Conservation (phyloP, 2,797 vertebrate genomes). For the Myotis daubentonii region DNA sequence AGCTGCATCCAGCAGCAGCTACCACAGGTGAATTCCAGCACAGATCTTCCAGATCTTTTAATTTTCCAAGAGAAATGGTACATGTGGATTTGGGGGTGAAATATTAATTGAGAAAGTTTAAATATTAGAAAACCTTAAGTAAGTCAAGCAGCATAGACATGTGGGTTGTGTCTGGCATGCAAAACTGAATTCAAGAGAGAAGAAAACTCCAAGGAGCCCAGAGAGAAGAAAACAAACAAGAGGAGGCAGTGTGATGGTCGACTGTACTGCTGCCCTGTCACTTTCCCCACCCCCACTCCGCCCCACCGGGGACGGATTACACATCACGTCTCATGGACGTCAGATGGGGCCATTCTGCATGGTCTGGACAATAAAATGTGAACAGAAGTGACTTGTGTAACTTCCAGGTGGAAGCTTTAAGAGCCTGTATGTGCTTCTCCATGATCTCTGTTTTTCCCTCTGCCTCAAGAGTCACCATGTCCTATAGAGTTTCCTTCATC, state of each 20-base stretch:
- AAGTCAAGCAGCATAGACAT: background rate
- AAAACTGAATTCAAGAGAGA: background rate
- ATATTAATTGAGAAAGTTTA: background rate
- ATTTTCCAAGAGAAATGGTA: background rate
- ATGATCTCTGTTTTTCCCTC: background rate
- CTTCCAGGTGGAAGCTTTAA: background rate
- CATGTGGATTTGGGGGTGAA: too few species aligned
- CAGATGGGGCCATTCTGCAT: background rate
- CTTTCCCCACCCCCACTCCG: too few species aligned
- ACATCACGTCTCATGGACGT: background rate
- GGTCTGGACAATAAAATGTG: background rate
- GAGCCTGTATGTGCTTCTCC: background rate
- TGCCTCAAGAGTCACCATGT: background rate
- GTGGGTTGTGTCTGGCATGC: background rate
- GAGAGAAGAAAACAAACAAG: background rate
- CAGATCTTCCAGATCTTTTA: background rate
- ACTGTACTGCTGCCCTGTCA: background rate
- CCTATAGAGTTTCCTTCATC: background rate
- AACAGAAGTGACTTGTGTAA: background rate
- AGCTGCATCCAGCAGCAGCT: background rate
- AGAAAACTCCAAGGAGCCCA: background rate
- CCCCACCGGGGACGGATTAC: background rate
- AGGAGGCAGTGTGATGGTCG: background rate
- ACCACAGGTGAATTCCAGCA: too few species aligned
- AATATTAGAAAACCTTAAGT: background rate